A percentile compares a stretch with the other conserved stretches of the same genome.
Conservation (phyloP, 2,888 invertebrate genomes). For the Drosophila tanythrix region DNA sequence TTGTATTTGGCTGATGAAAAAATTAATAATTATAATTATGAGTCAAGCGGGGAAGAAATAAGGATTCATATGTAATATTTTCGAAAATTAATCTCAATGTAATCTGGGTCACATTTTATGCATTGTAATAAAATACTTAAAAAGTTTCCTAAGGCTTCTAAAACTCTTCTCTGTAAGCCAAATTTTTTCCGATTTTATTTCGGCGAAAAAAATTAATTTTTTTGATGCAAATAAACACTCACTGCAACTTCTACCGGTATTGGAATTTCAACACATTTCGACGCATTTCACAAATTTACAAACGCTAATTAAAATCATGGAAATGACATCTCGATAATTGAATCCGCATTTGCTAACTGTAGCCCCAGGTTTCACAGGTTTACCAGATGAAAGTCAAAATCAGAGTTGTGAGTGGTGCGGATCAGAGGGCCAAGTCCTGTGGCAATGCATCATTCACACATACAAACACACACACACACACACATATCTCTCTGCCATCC, state of each 20-base stretch:
- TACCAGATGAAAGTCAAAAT: constrained; percentile 13
- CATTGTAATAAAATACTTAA: neutral
- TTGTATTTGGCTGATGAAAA: neutral
- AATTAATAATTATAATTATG: neutral
- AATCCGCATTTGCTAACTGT: constrained; percentile 1
- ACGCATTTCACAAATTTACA: neutral
- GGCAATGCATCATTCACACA: constrained; percentile 10
- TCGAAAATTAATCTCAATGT: neutral
- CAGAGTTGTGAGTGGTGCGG: constrained; percentile 11
- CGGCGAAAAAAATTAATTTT: neutral
- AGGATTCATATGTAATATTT: neutral
- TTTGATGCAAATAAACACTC: neutral
- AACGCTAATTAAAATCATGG: neutral
- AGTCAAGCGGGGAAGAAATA: neutral
- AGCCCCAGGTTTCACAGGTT: neutral
- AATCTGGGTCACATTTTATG: neutral
- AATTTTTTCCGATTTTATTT: neutral
- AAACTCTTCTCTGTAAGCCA: neutral
- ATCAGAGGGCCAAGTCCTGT: neutral
- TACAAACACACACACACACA: neutral
- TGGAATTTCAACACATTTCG: neutral
- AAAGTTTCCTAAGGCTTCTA: neutral
- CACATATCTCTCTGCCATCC: constrained; percentile 17
- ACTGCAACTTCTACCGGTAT: neutral
- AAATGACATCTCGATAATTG: constrained; percentile 2